These are phyloP conservation scores for Panopea generosa DNA, from an alignment of 2,888 invertebrate species.

Conservation along the genomic window DNA sequence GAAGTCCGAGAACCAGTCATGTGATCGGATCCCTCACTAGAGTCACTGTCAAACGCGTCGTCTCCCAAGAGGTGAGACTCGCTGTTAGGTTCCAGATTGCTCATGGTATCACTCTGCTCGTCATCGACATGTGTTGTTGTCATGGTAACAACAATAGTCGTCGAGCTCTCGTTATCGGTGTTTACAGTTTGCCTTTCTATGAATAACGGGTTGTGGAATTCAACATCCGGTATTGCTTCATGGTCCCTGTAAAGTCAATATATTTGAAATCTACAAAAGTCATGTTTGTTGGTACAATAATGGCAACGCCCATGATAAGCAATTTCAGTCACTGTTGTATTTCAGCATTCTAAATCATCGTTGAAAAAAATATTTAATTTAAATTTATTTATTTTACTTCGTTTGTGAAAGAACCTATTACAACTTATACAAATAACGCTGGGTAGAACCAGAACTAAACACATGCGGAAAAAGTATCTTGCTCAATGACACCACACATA, in stretches of 20 bases:
- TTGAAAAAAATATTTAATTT: too few relatives aligned
- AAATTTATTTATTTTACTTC: too few relatives aligned
- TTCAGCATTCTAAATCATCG: too few relatives aligned
- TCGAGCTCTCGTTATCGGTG: not conserved
- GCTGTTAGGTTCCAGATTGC: not conserved
- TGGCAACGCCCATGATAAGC: too few relatives aligned
- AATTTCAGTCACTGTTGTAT: too few relatives aligned
- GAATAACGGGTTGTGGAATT: slow-evolving; percentile 76
- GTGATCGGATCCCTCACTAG: not conserved
- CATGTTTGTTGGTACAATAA: too few relatives aligned
- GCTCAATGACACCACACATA: too few relatives aligned
- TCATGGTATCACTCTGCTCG: not conserved
- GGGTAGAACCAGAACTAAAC: too few relatives aligned
- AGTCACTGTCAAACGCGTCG: not conserved
- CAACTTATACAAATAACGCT: too few relatives aligned
- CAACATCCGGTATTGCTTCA: slow-evolving; percentile 65
- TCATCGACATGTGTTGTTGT: not conserved
- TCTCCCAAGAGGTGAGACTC: not conserved
- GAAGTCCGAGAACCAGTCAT: slow-evolving; percentile 6
- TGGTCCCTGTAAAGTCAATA: slow-evolving; percentile 57
- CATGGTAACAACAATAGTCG: not conserved
- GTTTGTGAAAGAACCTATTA: too few relatives aligned
- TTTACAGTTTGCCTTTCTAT: not conserved
- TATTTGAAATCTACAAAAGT: too few relatives aligned
- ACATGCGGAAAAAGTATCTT: too few relatives aligned